Evolutionary conservation across 2,888 invertebrate species (phyloP).

Genomic region (Pristionchus entomophagus): DNA sequence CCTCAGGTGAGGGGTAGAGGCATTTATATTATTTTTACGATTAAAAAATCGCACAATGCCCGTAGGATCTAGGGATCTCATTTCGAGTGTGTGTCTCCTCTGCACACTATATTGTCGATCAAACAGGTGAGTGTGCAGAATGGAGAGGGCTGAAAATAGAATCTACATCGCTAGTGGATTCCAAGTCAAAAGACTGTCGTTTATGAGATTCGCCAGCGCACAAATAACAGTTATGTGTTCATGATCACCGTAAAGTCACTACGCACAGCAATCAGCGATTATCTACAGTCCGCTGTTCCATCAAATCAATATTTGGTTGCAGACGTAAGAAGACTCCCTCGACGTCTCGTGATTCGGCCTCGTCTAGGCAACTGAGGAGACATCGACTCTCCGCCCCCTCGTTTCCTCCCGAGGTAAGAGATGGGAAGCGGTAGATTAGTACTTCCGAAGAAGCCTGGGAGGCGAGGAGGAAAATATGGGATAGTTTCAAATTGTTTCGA

Average conservation of each 20-base stretch:
- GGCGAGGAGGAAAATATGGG: no score
- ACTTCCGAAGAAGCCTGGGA: no score
- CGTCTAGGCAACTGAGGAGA: neutral
- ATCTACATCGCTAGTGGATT: no score
- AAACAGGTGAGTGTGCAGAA: no score
- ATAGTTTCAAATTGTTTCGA: no score
- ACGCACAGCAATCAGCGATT: no score
- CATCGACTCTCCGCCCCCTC: conserved; percentile 47
- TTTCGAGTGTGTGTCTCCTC: neutral
- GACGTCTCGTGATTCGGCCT: neutral
- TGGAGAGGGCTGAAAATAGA: no score
- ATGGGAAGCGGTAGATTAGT: neutral
- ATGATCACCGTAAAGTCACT: no score
- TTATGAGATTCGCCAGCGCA: no score
- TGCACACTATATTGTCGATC: neutral
- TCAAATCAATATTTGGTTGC: neutral
- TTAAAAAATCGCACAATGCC: neutral
- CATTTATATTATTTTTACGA: neutral
- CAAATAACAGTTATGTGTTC: neutral
- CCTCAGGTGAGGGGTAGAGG: neutral
- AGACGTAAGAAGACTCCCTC: conserved; percentile 43
- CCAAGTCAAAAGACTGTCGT: no score
- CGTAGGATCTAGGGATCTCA: no score
- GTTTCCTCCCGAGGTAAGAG: neutral
- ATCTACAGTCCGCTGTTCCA: neutral